Evolutionary conservation across 2,888 invertebrate genomes (phyloP).

Genomic region (Ceriagrion tenellum): DNA sequence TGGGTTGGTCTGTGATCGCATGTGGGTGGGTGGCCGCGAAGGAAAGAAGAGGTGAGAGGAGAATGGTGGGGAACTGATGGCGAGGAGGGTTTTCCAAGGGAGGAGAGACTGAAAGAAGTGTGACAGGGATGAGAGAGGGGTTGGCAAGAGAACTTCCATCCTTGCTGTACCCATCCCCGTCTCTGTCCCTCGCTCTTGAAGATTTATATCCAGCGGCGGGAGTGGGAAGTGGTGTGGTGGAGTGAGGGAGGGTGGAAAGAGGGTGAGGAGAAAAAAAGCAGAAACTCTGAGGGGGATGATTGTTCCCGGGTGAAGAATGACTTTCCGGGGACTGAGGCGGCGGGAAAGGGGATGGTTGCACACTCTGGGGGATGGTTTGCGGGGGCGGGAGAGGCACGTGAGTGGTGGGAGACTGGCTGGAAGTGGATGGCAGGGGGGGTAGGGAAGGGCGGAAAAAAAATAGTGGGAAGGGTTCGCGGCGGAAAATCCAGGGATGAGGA

Average conservation of each 20-base stretch:
- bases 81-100: neutral
- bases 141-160: conserved; percentile 50
- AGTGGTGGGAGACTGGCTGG: neutral
- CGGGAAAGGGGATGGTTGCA: neutral
- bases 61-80: neutral
- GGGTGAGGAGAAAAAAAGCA: neutral
- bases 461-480: neutral
- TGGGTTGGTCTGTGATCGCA: neutral
- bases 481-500: conserved; percentile 61
- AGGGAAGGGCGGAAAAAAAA: too few relatives aligned
- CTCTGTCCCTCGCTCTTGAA: conserved; percentile 7
- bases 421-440: neutral
- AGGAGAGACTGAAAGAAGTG: conserved; percentile 38
- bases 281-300: conserved; percentile 41
- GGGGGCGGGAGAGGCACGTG: neutral
- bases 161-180: neutral
- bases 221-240: neutral
- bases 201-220: conserved; percentile 55
- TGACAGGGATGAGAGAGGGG: conserved; percentile 59
- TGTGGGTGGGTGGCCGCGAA: neutral
- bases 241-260: neutral
- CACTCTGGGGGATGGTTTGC: neutral
- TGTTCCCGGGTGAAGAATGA: conserved; percentile 64
- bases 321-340: conserved; percentile 12
- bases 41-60: neutral